Evolutionary conservation across 2,113 vertebrate genomes (phyloP).

Genomic region (Hypanus sabinus): DNA sequence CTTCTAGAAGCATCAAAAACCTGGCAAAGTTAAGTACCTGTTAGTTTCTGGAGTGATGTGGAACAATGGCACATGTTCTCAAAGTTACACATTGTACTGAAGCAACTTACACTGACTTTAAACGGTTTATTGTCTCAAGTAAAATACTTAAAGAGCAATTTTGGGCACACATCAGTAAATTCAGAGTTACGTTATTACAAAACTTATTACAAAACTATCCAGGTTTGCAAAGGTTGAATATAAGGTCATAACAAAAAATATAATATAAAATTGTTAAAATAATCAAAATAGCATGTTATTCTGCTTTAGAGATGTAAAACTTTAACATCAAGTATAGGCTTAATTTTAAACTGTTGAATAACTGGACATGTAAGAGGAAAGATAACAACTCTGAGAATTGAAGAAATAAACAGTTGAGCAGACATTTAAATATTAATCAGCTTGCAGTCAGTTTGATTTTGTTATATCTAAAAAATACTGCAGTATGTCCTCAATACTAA

Average conservation of each 20-base stretch:
- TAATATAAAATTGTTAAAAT: background rate
- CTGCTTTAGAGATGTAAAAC: background rate
- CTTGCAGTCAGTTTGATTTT: slow-evolving; percentile 5
- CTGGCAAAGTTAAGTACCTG: background rate
- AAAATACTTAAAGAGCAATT: background rate
- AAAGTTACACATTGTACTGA: background rate
- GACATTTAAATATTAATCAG: background rate
- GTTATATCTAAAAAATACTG: slow-evolving; percentile 47
- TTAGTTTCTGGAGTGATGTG: background rate
- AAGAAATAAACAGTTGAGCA: background rate
- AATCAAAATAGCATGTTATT: background rate
- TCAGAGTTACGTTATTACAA: background rate
- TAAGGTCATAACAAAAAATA: background rate
- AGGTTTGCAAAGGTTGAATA: background rate
- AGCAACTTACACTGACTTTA: background rate
- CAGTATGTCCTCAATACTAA: slow-evolving; percentile 46
- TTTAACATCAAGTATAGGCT: background rate
- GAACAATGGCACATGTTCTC: background rate
- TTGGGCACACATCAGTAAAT: background rate
- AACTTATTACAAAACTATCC: background rate
- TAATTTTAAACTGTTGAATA: background rate
- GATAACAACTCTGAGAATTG: background rate
- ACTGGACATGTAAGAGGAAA: background rate
- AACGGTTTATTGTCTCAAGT: background rate
- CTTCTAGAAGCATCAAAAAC: background rate